phyloP scores from a whole-genome alignment of 2,797 vertebrate genomes.

The Tapera naevia region DNA sequence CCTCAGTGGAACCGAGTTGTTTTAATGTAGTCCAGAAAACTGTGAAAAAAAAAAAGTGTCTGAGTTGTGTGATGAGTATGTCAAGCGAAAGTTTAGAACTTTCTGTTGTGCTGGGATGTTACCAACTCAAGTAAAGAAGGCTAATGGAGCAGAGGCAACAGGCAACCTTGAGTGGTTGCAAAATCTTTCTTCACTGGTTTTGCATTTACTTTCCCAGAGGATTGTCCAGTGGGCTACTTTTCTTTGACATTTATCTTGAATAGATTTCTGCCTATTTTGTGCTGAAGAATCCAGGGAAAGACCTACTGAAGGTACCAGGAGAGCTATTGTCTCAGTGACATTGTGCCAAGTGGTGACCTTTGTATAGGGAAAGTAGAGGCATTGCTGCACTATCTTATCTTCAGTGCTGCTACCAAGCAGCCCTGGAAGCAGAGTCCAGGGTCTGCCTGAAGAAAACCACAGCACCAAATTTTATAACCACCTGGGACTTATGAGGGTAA shows the following conservation, averaged over 20 bases:
- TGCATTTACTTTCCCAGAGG: neutral
- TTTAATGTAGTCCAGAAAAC: slow-evolving; percentile 22
- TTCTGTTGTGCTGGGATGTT: neutral
- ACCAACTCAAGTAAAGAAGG: neutral
- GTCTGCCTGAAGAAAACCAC: neutral
- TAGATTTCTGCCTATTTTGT: neutral
- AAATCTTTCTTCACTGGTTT: neutral
- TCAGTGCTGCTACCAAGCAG: neutral
- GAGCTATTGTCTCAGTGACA: neutral
- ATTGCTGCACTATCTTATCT: neutral
- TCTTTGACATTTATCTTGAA: neutral
- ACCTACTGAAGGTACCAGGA: neutral
- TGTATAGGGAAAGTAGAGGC: neutral
- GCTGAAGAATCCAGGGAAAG: neutral
- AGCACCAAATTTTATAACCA: neutral
- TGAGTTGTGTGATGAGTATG: neutral
- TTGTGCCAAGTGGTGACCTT: neutral
- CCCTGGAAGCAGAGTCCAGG: neutral
- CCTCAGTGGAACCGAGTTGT: neutral
- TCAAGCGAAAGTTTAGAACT: neutral
- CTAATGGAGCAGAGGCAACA: neutral
- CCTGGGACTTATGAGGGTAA: neutral
- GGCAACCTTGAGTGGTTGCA: neutral
- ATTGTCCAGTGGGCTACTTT: neutral
- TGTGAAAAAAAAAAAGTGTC: neutral